Evolutionary conservation across 64 coral and sea anemone species (phyloP).

Genomic region (Anthopleura sola): DNA sequence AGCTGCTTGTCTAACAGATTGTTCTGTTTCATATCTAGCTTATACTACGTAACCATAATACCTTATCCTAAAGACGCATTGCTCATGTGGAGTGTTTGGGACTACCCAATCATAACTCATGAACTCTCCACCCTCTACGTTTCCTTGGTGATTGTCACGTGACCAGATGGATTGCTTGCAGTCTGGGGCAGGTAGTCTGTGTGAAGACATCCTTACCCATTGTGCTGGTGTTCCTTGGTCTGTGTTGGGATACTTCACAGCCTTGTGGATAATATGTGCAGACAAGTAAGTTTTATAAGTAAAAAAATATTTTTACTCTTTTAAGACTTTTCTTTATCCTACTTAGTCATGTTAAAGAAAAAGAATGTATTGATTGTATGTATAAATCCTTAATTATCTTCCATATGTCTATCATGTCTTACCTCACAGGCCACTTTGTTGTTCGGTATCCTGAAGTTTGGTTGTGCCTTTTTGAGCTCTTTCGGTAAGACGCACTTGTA

Average conservation of each 20-base stretch:
- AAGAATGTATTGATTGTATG: too few species aligned
- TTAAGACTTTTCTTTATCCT: too few species aligned
- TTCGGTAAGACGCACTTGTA: constrained; percentile 61
- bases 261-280: not conserved
- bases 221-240: not conserved
- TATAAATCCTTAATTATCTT: too few species aligned
- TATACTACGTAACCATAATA: constrained; percentile 5
- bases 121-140: constrained; percentile 75
- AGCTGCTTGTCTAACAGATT: not conserved
- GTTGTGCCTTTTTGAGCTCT: constrained; percentile 47
- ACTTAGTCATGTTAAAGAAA: too few species aligned
- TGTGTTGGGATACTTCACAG: not conserved
- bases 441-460: constrained; percentile 71
- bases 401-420: not conserved
- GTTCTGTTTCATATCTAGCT: too few species aligned
- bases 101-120: constrained; percentile 86
- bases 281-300: too few species aligned
- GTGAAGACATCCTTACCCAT: constrained; percentile 70
- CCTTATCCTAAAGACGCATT: constrained; percentile 79
- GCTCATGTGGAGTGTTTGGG: constrained; percentile 69
- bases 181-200: constrained; percentile 71
- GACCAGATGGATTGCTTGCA: constrained; percentile 91
- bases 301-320: too few species aligned
- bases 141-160: constrained; percentile 99
- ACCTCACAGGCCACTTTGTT: constrained; percentile 77